Evolutionary conservation across 2,797 vertebrate genomes (phyloP).

Genomic region (Loris lydekkerianus): DNA sequence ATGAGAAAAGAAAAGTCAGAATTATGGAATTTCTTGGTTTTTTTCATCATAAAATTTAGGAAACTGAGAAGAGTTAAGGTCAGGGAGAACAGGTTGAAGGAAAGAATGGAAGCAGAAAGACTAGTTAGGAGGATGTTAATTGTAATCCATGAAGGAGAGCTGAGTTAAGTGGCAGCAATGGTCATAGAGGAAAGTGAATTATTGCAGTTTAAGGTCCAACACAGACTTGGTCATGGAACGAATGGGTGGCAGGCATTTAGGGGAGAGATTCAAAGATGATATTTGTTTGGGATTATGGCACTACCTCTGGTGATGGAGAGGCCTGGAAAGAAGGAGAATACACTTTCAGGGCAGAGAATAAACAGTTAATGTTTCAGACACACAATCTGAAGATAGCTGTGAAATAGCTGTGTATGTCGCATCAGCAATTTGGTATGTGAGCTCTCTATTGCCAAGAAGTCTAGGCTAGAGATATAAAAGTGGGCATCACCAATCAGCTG

Average conservation of each 20-base stretch:
- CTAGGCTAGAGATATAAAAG: neutral
- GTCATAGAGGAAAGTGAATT: neutral
- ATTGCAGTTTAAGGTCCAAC: neutral
- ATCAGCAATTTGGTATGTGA: neutral
- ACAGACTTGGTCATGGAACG: neutral
- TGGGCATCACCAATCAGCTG: neutral
- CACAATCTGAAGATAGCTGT: neutral
- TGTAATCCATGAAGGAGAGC: neutral
- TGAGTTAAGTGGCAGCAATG: neutral
- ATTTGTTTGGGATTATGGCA: neutral
- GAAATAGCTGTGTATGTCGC: neutral
- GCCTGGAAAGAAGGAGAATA: neutral
- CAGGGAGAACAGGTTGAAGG: neutral
- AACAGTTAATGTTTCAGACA: neutral
- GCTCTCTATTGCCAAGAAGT: neutral
- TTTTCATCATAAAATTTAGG: too few species aligned
- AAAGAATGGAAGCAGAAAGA: neutral
- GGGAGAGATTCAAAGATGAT: neutral
- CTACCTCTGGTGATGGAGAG: neutral
- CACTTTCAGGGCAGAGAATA: neutral
- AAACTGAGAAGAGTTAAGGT: too few species aligned
- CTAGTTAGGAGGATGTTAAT: neutral
- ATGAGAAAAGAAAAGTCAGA: too few species aligned
- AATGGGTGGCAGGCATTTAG: neutral
- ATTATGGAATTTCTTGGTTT: too few species aligned